Evolutionary conservation across 2,888 invertebrate species (phyloP), one percentile per base, ranked within the genome.

Genomic region (Ischnus inquisitorius): DNA sequence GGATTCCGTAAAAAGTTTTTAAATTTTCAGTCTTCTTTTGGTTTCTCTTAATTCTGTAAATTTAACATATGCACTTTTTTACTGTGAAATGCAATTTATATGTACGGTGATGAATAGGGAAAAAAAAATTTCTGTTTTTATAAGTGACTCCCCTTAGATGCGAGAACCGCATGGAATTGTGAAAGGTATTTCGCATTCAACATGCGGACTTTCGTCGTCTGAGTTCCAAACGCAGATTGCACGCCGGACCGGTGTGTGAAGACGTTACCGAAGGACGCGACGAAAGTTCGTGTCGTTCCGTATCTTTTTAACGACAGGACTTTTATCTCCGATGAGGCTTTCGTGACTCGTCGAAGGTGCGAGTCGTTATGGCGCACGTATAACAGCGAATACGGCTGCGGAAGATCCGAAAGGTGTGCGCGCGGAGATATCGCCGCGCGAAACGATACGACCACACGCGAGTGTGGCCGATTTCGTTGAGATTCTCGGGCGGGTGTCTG

Each of bases 401-500:
- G 25, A 85, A 81, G 75, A 74, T 71, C 34, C 65, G 76, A 67
- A 46, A 71, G 77, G 54, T 51, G 65, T 51, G 80, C 69, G 8
- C 28, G 69, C 71, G 51, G 82, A 75, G 68, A 81, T 75, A 79
- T 69, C 16, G 79, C 62, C 60, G 72, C 74, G 69, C 41, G 74
- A 78, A 84, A 84, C 64, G 80, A 81, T 79, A 68, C 81, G 89
- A 87, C 88, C 89, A 86, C 88, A 87, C 88, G 87, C 86, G 82
- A 87, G 81, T 78, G 69, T 65, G 57, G 83, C 87, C 77, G 85
- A 85, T 86, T 88, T 88, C 85, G 87, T 85, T 64, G 83, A 85
- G 87, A 90, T 90, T 90, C 89, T 89, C 91, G 88, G 64, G 74
- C 81, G 90, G 88, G 88, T 89, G 91, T 91, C 75, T 92, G 92